These are phyloP conservation scores for Eurois occulta DNA, from an alignment of 2,888 invertebrate genomes.

Conservation along the genomic window DNA sequence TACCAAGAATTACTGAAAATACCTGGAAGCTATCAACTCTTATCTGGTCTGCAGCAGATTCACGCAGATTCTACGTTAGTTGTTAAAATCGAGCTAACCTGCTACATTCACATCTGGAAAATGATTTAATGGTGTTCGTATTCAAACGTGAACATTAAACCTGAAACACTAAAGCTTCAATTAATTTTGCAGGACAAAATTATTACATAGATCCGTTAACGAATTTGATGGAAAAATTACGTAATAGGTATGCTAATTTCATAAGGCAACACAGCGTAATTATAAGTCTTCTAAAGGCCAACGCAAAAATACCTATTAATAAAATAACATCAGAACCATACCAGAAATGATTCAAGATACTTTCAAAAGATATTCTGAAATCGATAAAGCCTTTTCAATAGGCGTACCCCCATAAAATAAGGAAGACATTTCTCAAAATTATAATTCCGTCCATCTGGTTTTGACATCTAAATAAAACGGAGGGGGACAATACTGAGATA, in stretches of 20 bases:
- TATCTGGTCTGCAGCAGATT: neutral
- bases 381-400: conserved; percentile 29
- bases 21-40: neutral
- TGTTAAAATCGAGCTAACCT: neutral
- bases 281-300: too few species aligned
- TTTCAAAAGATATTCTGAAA: conserved; percentile 27
- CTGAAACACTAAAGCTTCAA: neutral
- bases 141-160: neutral
- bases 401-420: conserved; percentile 35
- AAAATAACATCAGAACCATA: neutral
- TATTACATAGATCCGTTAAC: neutral
- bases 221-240: neutral
- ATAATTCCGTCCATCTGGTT: conserved; percentile 59
- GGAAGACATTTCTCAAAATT: conserved; percentile 41
- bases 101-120: neutral
- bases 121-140: neutral
- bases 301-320: neutral
- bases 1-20: neutral
- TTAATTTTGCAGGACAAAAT: neutral
- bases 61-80: neutral
- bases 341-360: neutral
- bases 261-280: neutral
- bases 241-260: neutral
- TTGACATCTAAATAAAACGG: conserved; percentile 57
- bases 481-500: conserved; percentile 53